Conservation (phyloP, 2,888 invertebrate genomes). For the Smittia sp. region DNA sequence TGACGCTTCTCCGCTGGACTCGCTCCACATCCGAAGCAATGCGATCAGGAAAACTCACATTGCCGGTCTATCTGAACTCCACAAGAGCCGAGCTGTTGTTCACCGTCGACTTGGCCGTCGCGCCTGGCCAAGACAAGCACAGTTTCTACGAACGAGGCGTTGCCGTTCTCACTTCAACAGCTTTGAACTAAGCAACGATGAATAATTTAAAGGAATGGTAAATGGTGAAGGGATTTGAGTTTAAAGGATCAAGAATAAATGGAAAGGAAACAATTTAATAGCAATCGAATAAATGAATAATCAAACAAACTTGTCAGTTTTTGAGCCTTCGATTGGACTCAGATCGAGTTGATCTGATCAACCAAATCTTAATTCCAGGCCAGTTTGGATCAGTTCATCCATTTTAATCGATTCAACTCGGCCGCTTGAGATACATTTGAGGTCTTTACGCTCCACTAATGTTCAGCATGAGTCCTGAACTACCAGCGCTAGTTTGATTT, state of each 20-base stretch:
- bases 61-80: constrained; percentile 97
- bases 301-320: too few species aligned
- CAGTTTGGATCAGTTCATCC: too few species aligned
- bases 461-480: too few species aligned
- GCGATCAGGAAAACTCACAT: constrained; percentile 68
- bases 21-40: constrained; percentile 19
- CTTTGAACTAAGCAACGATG: constrained; percentile 68
- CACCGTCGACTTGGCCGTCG: constrained; percentile 90
- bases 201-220: background rate
- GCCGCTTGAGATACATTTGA: too few species aligned
- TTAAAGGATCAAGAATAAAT: background rate
- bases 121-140: constrained; percentile 86
- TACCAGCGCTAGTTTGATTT: too few species aligned
- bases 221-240: background rate
- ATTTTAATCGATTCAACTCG: too few species aligned
- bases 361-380: too few species aligned
- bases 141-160: constrained; percentile 99
- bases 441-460: too few species aligned
- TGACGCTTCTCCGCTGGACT: constrained; percentile 87
- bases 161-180: constrained; percentile 90
- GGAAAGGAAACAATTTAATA: background rate
- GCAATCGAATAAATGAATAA: too few species aligned
- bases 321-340: too few species aligned
- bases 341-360: too few species aligned
- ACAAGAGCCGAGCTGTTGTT: constrained; percentile 92